These are phyloP conservation scores for Neogale vison DNA, from an alignment of 2,113 vertebrate genomes.

Conservation along the genomic window DNA sequence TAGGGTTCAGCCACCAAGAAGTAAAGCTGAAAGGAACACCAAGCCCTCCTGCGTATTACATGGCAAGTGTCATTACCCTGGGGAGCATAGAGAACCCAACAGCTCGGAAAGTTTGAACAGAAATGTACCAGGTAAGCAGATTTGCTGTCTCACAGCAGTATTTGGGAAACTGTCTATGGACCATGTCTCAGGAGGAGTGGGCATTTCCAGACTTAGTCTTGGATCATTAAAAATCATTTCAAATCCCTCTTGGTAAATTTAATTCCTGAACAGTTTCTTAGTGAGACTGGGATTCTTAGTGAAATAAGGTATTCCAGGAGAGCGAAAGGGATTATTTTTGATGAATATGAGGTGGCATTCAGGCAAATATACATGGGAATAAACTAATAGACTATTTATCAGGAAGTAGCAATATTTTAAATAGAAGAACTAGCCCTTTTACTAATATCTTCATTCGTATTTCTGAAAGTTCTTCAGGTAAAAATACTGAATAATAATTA, in stretches of 20 bases:
- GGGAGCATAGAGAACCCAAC: not conserved
- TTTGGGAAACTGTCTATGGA: not conserved
- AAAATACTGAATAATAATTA: not conserved
- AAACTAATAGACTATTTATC: not conserved
- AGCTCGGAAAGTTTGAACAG: not conserved
- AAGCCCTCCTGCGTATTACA: not conserved
- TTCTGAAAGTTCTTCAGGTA: not conserved
- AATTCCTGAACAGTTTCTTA: not conserved
- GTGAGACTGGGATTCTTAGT: not conserved
- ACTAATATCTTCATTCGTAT: not conserved
- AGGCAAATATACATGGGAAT: not conserved
- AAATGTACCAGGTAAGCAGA: not conserved
- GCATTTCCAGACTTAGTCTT: not conserved
- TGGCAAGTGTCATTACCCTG: not conserved
- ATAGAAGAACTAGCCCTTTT: not conserved
- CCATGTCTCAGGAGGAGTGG: too few species aligned
- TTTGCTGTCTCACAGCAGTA: not conserved
- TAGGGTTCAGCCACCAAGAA: not conserved
- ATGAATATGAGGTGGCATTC: not conserved
- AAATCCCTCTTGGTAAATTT: not conserved
- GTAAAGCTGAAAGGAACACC: not conserved
- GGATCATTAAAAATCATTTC: not conserved
- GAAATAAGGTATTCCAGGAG: not conserved
- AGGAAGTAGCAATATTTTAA: constrained; percentile 7
- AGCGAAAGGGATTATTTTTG: not conserved